phyloP scores from a whole-genome alignment of 2,888 invertebrate species.

The Agonopterix subpropinquella region DNA sequence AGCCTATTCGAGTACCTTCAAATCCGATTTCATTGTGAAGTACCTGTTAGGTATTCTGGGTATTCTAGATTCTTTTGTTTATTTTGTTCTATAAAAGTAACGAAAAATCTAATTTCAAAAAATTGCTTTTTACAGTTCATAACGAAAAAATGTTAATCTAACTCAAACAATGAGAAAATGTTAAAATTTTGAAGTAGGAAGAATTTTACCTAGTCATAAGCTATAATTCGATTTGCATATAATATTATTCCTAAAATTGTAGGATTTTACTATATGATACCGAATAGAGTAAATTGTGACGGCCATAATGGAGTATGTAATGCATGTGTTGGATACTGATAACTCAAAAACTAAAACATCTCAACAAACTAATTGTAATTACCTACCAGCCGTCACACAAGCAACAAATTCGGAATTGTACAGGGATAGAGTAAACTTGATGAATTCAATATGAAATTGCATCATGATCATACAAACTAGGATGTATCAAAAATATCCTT shows the following conservation, averaged over 20 bases:
- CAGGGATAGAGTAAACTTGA: slow-evolving; percentile 62
- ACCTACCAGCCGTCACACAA: slow-evolving; percentile 11
- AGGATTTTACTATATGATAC: slow-evolving; percentile 37
- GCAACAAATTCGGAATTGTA: slow-evolving; percentile 72
- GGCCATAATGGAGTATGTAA: slow-evolving; percentile 34
- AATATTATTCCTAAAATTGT: slow-evolving; percentile 52
- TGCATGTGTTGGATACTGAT: slow-evolving; percentile 16
- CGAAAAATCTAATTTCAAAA: slow-evolving; percentile 10
- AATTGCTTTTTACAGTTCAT: slow-evolving; percentile 15
- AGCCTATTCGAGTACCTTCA: not conserved
- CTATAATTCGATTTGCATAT: slow-evolving; percentile 57
- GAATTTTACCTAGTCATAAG: slow-evolving; percentile 73
- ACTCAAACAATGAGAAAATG: slow-evolving; percentile 27
- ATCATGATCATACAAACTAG: slow-evolving; percentile 31
- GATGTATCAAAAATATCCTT: slow-evolving; percentile 34
- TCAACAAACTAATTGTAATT: not conserved
- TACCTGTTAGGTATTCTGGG: no score
- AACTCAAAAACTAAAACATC: slow-evolving; percentile 9
- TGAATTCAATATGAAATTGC: slow-evolving; percentile 20
- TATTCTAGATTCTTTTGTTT: no score
- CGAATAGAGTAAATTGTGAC: slow-evolving; percentile 50
- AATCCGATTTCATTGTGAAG: not conserved
- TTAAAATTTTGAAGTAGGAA: slow-evolving; percentile 55
- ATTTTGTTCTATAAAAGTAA: not conserved
- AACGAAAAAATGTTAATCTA: slow-evolving; percentile 20